Base-by-base conservation (phyloP, 2,113 vertebrate genomes). In the Microcebus murinus region DNA sequence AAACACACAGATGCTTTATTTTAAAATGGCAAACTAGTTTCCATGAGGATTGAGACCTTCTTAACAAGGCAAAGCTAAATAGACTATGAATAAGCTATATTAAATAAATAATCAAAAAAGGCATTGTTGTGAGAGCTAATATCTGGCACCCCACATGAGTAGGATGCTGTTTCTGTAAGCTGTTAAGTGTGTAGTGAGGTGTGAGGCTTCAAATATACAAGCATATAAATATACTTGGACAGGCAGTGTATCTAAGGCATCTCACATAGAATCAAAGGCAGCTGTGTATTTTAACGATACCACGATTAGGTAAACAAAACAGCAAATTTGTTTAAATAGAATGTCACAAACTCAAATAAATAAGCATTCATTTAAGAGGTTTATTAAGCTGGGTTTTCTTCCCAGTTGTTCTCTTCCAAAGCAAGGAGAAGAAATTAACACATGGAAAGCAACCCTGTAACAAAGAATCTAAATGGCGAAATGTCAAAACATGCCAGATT, bases 301-400 rank as follows among this genome's bases (percentile, higher is more conserved):
- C 9, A 86, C 42, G 68, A 48, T 87, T 71, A 93, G 61, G 50
- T 94, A 97, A 97, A 95, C 57, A 95, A 95, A 94, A 95, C 11
- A 87, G 27, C 31, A 95, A 79, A 91, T 93, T 71, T 96, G 57
- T 92, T 91, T 96, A 83, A 96, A 90, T 61, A 88, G 73, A 92
- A 92, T 81, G 82, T 87, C 92, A 97, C 57, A 83, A 84, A 97
- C 83, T 93, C 63, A 96, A 94, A 95, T 96, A 97, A 97, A 96
- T 83, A 93, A n/a, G 8, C 39, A 71, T 87, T 70, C 31, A 77
- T 92, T 87, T 97, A 91, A 93, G 73, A 85, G 42, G 48, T 2
- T 89, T 85, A 79, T 80, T 82, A 90, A 81, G n/a, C 31, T 90
- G 14, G 20, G 29, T 14, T 3, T 7, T 29, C 89, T 42, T 48